phyloP scores from a whole-genome alignment of 2,888 invertebrate species.

The Oscheius sp. region DNA sequence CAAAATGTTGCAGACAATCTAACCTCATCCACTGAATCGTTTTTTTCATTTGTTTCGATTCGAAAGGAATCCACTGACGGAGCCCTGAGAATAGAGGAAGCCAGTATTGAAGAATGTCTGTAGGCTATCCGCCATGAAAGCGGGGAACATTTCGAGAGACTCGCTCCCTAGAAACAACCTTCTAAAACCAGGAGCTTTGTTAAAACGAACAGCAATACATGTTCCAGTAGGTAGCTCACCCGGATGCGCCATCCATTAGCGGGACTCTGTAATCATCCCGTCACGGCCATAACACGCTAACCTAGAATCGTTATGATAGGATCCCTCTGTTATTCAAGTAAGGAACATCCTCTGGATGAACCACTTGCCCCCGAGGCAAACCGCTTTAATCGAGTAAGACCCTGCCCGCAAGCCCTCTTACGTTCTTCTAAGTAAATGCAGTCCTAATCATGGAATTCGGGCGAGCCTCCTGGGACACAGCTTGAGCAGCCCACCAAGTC shows the following conservation, averaged over 20 bases:
- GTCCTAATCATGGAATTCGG: slow-evolving; percentile 36
- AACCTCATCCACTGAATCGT: neutral
- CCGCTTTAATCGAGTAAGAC: slow-evolving; percentile 28
- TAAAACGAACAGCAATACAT: neutral
- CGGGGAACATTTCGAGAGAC: too few species aligned
- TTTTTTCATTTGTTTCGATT: neutral
- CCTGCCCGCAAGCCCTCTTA: neutral
- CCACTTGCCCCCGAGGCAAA: neutral
- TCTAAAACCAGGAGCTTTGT: neutral
- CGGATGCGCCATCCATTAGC: slow-evolving; percentile 6
- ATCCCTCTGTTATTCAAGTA: neutral
- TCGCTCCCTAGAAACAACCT: too few species aligned
- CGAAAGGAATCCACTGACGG: neutral
- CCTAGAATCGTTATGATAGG: neutral
- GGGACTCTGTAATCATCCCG: slow-evolving; percentile 32
- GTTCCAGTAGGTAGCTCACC: neutral
- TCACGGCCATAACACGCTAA: slow-evolving; percentile 9
- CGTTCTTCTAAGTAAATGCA: slow-evolving; percentile 28
- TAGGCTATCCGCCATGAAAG: too few species aligned
- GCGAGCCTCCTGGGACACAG: slow-evolving; percentile 16
- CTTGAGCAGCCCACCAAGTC: neutral
- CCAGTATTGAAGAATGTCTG: too few species aligned
- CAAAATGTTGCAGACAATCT: neutral
- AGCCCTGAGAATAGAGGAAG: neutral
- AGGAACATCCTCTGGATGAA: neutral